Evolutionary conservation across 1,140 invertebrate genomes (phyloP), one percentile per base, ranked within the genome.

Genomic region (Neodiprion lecontei): DNA sequence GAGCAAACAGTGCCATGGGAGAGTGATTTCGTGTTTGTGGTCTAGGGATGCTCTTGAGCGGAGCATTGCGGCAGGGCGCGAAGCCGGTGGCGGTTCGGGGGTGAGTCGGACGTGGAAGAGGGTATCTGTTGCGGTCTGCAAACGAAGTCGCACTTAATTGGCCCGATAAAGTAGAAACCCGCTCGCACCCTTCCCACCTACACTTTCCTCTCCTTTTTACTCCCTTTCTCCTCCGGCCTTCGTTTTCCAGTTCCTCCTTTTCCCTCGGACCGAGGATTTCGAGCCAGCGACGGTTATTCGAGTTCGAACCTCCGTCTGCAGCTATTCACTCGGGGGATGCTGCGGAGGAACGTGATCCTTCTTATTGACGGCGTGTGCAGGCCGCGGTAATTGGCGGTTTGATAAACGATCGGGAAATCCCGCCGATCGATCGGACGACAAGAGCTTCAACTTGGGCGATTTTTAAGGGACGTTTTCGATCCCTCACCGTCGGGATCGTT

Each of bases 61-160:
- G 65, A 48, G 23, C 48, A 40, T 40, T 67, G 67, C 67, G 28
- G 28, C 14, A 10, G 50, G 53, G 72, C 9, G 23, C 65, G 14
- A 69, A 69, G 9, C 28, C 28, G 28, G 70, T 47, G 17, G 68
- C 69, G 49, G 50, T 69, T 74, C 10, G 48, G 23, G 72, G 61
- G 72, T 47, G 40, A 67, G 48, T 47, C 48, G 48, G 28, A 73
- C 61, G 50, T 67, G 67, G 40, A 73, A 40, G 10, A 21, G 50
- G 70, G 78, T 79, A 81, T 81, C 78, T 78, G 81, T 81, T 80
- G 81, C 80, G 80, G 80, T 82, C 78, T 74, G 68, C 69, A 73
- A 70, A 77, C 74, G 75, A 49, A 69, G 68, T 74, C 76, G 61
- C 69, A 66, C 77, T 80, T 81, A 81, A 81, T 82, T 81, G 75